Conservation (phyloP, 2,113 vertebrate species). For the Petromus typicus region DNA sequence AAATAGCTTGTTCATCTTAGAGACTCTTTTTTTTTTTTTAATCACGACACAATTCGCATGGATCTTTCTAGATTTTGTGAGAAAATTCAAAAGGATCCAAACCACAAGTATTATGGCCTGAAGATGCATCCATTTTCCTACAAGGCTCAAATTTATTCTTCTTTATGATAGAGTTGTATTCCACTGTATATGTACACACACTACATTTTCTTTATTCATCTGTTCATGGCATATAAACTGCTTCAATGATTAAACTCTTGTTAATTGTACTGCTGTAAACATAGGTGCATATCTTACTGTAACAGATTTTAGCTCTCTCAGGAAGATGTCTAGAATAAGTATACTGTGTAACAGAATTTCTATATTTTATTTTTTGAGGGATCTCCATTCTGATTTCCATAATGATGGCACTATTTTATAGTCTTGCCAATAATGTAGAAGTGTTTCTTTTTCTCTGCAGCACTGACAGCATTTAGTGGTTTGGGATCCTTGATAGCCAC, state of each 20-base stretch:
- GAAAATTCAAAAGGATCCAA: constrained; percentile 2
- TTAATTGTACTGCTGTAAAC: neutral
- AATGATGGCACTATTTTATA: neutral
- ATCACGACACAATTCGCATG: neutral
- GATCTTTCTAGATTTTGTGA: neutral
- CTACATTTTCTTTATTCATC: neutral
- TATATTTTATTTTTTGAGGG: neutral
- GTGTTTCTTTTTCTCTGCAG: too few relatives aligned
- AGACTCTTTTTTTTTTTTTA: neutral
- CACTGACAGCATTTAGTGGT: too few relatives aligned
- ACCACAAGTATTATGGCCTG: neutral
- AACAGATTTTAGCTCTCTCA: neutral
- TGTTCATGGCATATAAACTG: neutral
- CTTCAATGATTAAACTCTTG: neutral
- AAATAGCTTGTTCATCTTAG: neutral
- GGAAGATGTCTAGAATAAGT: neutral
- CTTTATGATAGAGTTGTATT: neutral
- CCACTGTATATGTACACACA: neutral
- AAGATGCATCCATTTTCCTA: neutral
- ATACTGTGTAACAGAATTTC: neutral
- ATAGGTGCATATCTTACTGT: neutral
- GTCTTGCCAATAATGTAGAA: too few relatives aligned
- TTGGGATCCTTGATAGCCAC: too few relatives aligned
- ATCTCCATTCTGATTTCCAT: neutral
- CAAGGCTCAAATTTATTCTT: neutral